Base-by-base conservation (phyloP, 2,888 invertebrate species). In the Hipparchia sbordonii region DNA sequence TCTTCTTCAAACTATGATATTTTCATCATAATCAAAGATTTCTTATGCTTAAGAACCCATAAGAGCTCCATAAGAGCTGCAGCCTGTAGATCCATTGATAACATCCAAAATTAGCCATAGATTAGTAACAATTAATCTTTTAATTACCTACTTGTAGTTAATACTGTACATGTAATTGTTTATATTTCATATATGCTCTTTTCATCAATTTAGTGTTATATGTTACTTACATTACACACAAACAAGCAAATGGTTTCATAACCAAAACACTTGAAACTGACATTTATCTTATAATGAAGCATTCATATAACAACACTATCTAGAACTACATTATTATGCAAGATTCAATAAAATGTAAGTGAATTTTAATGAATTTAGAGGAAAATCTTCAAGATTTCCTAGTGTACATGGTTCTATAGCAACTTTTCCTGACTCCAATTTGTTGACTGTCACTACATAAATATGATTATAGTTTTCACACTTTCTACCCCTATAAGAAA, bases 281-380 rank as follows among this genome's bases (percentile, higher is more conserved):
- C 23, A 4, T 48, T 23, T 23, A 8, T 39, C 39, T 39, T 5
- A 33, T 10, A 4, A 12, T 60, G 10, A 12, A 2, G 59, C 10
- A 33, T 9, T 33, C 9, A 33, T 10, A 23, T 33, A 7, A 57
- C 23, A 6, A 8, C 3, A 52, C 12, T 57, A 57, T 13, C 13
- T n/a, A 57, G 3, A 23, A 23, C 9, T 13, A 57, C 13, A 57
- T 23, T 23, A 23, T 57, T 57, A 57, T 23, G 57, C 57, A 57
- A 57, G 23, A 60, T 39, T 60, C 10, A 39, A 39, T 13, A 46
- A 46, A 62, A 75, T 61, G 70, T 68, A 75, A 78, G 5, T 46
- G 9, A 72, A 77, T 76, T 73, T 77, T 72, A 52, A 65, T 48
- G 62, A 13, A 62, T 62, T 48, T 46, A 46, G 46, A n/a, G 8